Base-by-base conservation (phyloP, 2,113 vertebrate species). In the Malurus cyaneus region DNA sequence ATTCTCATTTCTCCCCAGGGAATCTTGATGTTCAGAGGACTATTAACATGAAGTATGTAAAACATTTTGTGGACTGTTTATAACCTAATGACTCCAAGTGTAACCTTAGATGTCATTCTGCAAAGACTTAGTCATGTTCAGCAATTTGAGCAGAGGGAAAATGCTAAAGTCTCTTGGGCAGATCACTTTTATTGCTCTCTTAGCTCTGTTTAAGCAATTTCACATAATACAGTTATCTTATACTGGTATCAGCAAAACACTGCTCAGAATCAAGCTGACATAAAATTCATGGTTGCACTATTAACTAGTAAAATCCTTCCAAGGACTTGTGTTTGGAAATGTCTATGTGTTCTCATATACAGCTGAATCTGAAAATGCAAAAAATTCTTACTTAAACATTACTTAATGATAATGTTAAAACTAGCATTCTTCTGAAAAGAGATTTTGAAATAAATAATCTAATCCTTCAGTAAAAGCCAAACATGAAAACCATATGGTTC, bases 1-100 rank as follows among this genome's bases (percentile, higher is more conserved):
- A 93, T 92, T 94, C 93, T 96, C 82, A 86, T 92, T 94, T 71
- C 86, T 94, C 95, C 92, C 92, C 9, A 70, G 94, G 85, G 88
- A 95, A 66, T 59, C 76, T 60, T 88, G 32, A 86, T 80, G 67
- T 95, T 95, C 81, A 89, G 85, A 85, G 61, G 56, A 93, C 78
- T 88, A 96, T 88, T 84, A 96, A 82, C 64, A 64, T 60, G 60
- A 89, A 91, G 77, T 59, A 95, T 76, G 78, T 74, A 88, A 86
- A 95, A 80, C 73, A 93, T 93, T 88, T 83, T 83, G 74, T 78
- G 53, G 71, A 56, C 85, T 89, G 84, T 83, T 96, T 95, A 94
- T 86, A 95, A 93, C 56, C 83, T 84, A 80, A 64, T 84, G 91
- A 93, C 88, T 94, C 80, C 65, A 86, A 92, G 71, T 34, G 60